These are phyloP conservation scores for Nomada hirtipes DNA, from an alignment of 2,888 invertebrate genomes.

Conservation along the genomic window DNA sequence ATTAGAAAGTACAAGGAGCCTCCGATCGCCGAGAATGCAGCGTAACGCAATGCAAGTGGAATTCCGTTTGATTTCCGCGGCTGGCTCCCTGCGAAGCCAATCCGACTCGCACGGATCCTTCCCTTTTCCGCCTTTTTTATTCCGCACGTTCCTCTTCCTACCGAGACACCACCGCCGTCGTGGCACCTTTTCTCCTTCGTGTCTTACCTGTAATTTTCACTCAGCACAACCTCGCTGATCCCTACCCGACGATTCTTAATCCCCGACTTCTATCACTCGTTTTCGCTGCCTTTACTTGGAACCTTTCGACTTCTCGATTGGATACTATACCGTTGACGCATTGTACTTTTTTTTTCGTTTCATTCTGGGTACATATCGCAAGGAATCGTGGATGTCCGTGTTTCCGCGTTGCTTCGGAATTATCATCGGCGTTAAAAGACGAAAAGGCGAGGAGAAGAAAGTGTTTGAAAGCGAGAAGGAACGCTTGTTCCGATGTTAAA, in stretches of 20 bases:
- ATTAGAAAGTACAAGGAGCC: conserved; percentile 71
- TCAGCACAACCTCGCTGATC: not conserved
- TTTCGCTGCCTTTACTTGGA: too few relatives aligned
- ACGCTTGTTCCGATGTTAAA: too few relatives aligned
- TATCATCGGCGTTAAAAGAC: too few relatives aligned
- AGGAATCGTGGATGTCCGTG: too few relatives aligned
- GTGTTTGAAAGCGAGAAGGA: too few relatives aligned
- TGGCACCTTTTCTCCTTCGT: not conserved
- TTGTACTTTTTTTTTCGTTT: too few relatives aligned
- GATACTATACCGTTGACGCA: too few relatives aligned
- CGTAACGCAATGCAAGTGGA: conserved; percentile 72
- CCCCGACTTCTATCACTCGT: not conserved
- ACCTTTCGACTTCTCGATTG: too few relatives aligned
- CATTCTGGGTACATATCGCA: too few relatives aligned
- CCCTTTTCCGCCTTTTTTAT: conserved; percentile 1
- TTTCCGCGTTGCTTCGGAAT: too few relatives aligned
- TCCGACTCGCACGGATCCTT: conserved; percentile 22
- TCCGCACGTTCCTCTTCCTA: not conserved
- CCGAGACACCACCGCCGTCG: not conserved
- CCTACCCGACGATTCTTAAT: not conserved
- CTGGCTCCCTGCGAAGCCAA: conserved; percentile 44
- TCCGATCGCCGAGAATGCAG: conserved; percentile 66
- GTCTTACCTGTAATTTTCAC: not conserved
- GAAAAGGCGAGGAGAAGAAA: too few relatives aligned
- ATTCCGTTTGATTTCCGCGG: conserved; percentile 71